Percentiles rank a stretch among this genome's conserved stretches.
phyloP scores from a whole-genome alignment of 2,113 vertebrate genomes.

The Ellobius talpinus region DNA sequence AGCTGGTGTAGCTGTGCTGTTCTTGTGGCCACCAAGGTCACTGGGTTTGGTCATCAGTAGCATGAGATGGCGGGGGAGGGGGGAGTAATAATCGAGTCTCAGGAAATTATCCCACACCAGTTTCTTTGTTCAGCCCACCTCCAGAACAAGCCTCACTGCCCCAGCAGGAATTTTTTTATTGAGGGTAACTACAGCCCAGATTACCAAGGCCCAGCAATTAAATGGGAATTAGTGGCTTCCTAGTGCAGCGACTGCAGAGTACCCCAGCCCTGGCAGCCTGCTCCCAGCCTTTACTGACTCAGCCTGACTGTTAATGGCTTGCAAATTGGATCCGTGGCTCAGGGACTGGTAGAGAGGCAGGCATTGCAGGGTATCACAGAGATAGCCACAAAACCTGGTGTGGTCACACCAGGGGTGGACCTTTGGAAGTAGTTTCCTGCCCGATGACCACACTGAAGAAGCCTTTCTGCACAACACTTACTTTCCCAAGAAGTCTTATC shows the following conservation, averaged over 20 bases:
- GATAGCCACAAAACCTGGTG: slow-evolving; percentile 28
- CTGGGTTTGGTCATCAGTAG: background rate
- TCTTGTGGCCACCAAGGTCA: background rate
- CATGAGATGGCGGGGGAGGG: rapidly evolving
- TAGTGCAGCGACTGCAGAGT: slow-evolving; percentile 67
- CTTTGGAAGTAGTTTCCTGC: background rate
- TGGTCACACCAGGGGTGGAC: background rate
- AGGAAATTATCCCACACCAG: background rate
- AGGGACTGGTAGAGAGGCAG: slow-evolving; percentile 73
- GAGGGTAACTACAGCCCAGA: slow-evolving; percentile 70
- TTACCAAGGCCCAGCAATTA: slow-evolving; percentile 82
- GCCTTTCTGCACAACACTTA: background rate
- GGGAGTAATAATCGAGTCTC: background rate
- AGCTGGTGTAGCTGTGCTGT: rapidly evolving
- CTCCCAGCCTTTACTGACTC: slow-evolving; percentile 67
- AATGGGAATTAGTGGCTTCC: slow-evolving; percentile 74
- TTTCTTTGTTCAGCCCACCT: background rate
- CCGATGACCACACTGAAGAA: background rate
- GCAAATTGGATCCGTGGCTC: slow-evolving; percentile 81
- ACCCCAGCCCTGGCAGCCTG: slow-evolving; percentile 37
- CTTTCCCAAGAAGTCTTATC: background rate
- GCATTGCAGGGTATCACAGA: background rate
- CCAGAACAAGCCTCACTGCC: background rate
- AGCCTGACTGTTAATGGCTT: slow-evolving; percentile 81
- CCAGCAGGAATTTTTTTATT: slow-evolving; percentile 20